These are phyloP conservation scores for Carterocephalus palaemon DNA, from an alignment of 2,888 invertebrate genomes.

Conservation along the genomic window DNA sequence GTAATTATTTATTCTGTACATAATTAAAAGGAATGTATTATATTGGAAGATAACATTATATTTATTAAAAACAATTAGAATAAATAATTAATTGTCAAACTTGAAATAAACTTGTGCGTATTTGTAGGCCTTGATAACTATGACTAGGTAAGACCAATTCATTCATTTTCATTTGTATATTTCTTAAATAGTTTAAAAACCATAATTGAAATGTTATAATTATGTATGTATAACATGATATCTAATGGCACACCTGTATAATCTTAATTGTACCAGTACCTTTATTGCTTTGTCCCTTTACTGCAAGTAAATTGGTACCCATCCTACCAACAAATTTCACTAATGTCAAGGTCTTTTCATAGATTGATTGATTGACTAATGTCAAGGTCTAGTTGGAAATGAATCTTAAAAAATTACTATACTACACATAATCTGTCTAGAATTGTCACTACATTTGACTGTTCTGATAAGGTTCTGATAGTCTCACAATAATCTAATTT, in stretches of 20 bases:
- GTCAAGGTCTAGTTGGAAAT: too few species aligned
- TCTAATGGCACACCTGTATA: slow-evolving; percentile 11
- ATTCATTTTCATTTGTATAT: slow-evolving; percentile 9
- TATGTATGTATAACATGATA: slow-evolving; percentile 3
- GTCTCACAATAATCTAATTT: too few species aligned
- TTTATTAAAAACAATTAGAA: slow-evolving; percentile 27
- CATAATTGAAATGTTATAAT: not conserved
- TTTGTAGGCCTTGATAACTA: slow-evolving; percentile 67
- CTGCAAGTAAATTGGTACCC: too few species aligned
- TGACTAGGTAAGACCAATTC: slow-evolving; percentile 66
- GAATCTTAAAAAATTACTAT: too few species aligned
- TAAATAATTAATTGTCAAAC: slow-evolving; percentile 29
- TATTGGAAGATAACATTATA: slow-evolving; percentile 56
- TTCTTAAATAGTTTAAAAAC: slow-evolving; percentile 24
- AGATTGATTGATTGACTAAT: too few species aligned
- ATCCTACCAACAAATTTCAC: too few species aligned
- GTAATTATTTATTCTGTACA: slow-evolving; percentile 48
- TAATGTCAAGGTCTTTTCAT: too few species aligned
- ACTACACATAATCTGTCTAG: too few species aligned
- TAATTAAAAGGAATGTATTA: slow-evolving; percentile 63
- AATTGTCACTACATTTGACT: too few species aligned
- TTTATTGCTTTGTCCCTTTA: not conserved
- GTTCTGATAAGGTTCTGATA: too few species aligned
- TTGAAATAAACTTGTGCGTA: slow-evolving; percentile 61
- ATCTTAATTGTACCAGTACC: slow-evolving; percentile 8